These are phyloP conservation scores for Bilobella aurantiaca DNA, from an alignment of 1,140 invertebrate species.

Conservation along the genomic window DNA sequence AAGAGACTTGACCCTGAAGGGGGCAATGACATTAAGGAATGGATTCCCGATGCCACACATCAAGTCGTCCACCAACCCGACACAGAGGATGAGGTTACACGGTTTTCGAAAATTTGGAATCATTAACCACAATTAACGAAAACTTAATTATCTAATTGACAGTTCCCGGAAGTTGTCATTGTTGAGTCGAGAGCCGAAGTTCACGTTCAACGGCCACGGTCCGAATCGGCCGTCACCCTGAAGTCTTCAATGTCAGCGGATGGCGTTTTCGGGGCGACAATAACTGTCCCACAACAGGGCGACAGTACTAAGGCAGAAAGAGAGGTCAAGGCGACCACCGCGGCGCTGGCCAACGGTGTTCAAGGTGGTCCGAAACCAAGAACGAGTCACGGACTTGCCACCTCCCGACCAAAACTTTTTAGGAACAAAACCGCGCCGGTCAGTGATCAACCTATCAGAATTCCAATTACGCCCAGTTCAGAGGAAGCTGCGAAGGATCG, in stretches of 20 bases:
- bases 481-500: background rate
- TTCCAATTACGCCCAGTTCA: background rate
- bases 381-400: background rate
- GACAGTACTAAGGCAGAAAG: background rate
- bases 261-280: background rate
- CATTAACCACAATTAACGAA: background rate
- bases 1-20: background rate
- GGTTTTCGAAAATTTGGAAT: background rate
- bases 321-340: background rate
- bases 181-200: constrained; percentile 1
- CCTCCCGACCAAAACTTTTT: background rate
- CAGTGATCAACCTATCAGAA: background rate
- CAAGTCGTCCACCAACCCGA: background rate
- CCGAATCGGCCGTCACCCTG: background rate
- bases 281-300: background rate
- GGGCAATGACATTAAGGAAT: background rate
- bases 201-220: background rate
- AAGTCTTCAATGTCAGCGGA: background rate
- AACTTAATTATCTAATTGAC: background rate
- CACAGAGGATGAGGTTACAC: constrained; percentile 1
- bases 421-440: background rate
- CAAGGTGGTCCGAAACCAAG: background rate
- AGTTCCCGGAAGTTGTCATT: background rate
- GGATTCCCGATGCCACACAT: background rate
- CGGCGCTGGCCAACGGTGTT: background rate